Percentiles rank a stretch among this genome's conserved stretches.
Conservation (phyloP, 1,140 invertebrate genomes). For the Zaprionus nigranus region DNA sequence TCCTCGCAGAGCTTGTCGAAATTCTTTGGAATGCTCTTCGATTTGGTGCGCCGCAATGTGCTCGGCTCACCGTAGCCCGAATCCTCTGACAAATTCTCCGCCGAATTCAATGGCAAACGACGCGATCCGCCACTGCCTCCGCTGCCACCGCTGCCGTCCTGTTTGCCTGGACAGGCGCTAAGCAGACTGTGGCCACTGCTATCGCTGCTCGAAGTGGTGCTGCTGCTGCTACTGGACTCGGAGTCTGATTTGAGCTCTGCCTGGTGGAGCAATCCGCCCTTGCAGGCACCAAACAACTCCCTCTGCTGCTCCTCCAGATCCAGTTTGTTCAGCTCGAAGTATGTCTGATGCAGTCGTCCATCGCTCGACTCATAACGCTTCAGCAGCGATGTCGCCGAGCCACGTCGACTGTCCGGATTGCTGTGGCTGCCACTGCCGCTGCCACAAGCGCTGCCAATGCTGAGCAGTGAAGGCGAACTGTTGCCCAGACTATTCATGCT, state of each 20-base stretch:
- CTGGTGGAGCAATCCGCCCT: constrained; percentile 48
- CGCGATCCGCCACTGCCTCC: constrained; percentile 51
- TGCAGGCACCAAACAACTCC: constrained; percentile 49
- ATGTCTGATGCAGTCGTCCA: constrained; percentile 77
- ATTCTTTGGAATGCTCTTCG: constrained; percentile 84
- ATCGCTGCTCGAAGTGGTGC: constrained; percentile 43
- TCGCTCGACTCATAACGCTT: constrained; percentile 78
- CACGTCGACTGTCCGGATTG: constrained; percentile 71
- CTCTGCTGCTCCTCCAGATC: constrained; percentile 64
- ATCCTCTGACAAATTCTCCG: constrained; percentile 90
- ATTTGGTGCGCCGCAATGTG: constrained; percentile 81
- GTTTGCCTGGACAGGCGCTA: constrained; percentile 44
- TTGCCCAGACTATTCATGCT: constrained; percentile 72
- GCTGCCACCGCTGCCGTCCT: constrained; percentile 60
- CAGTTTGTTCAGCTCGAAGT: constrained; percentile 80
- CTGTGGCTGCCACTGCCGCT: constrained; percentile 63
- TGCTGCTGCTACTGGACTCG: constrained; percentile 59
- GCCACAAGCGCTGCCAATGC: constrained; percentile 60
- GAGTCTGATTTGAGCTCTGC: constrained; percentile 68
- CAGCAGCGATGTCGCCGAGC: constrained; percentile 65
- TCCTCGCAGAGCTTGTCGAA: constrained; percentile 83
- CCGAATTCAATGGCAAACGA: constrained; percentile 85
- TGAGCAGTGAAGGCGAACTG: constrained; percentile 84
- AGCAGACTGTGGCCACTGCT: constrained; percentile 68
- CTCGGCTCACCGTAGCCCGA: constrained; percentile 89